Base-by-base conservation (phyloP, 2,888 invertebrate genomes). In the Disparrhopalites patrizii region DNA sequence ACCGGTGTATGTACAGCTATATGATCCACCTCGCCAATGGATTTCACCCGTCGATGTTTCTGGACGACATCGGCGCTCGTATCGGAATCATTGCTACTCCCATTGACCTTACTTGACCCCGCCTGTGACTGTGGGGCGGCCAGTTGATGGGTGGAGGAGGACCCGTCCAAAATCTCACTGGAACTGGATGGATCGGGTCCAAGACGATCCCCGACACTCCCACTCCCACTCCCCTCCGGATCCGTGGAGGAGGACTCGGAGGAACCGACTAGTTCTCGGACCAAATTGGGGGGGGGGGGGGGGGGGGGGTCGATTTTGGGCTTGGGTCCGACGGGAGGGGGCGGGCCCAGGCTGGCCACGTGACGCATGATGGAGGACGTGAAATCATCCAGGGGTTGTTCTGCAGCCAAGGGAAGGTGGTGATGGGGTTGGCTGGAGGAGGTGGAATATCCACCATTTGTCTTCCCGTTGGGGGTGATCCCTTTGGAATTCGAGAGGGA, bases 21-120 rank as follows among this genome's bases (percentile, higher is more conserved):
- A 18, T 84, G 84, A 77, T 88, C 88, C 76, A 88, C 33, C 78
- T 89, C 88, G 2, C 88, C 87, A 73, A 88, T 88, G 76, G 87
- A 87, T 76, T 87, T 86, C 36, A 87, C 87, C 15, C 88, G 81
- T 20, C 87, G 81, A 69, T 78, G 78, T 79, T 77, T 36, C 43
- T 63, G 40, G 25, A 54, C 23, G 15, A 23, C n/a, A 18, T 57
- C 56, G 3, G 56, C 25, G 18, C 51, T 51, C n/a, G n/a, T n/a
- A 18, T 15, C 33, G 25, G 7, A 43, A 43, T 5, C 20, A 15
- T 43, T 15, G n/a, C 43, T 20, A 43, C 20, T 43, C 15, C n/a
- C n/a, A n/a, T n/a, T 43, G 8, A 43, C 20, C n/a, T n/a, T 51
- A 27, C 27, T 27, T 15, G 52, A 52, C n/a, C n/a, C n/a, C n/a